Evolutionary conservation across 2,113 vertebrate species (phyloP), one percentile per base, ranked within the genome.

Genomic region (Steatornis caripensis): DNA sequence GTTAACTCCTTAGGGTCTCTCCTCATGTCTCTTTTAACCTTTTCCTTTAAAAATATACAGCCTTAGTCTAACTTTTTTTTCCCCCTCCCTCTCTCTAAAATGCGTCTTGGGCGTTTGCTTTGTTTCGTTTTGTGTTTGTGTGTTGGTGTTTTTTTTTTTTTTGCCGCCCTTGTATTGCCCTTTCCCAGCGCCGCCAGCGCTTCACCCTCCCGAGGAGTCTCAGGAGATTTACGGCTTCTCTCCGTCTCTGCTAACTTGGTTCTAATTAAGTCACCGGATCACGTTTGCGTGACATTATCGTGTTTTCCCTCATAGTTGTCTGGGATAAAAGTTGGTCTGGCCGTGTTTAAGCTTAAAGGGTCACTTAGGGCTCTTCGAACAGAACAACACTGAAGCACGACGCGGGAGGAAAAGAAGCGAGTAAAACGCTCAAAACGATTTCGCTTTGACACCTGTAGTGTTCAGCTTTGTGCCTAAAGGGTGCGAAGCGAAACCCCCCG

Each of bases 201-300:
- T 89, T 90, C 37, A 1, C 7, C 6, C 46, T 37, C n/a, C 66
- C 10, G 7, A 34, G 60, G 61, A 72, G 53, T 58, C 39, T 29
- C n/a, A 11, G 41, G 70, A 76, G 82, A 86, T 70, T 79, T 43
- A 66, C 60, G 57, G 60, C 64, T 81, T 79, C 17, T 3, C 79
- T 72, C 81, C 7, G 24, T 53, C 68, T 55, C 61, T 41, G 39
- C 36, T 71, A 43, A 78, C 76, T 94, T n/a, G 64, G 54, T 66
- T 81, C 92, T 84, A 36, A 96, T 95, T 71, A 89, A 94, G 72
- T 87, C 72, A 34, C 90, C 36, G 83, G 66, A 29, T 84, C 90
- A 84, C 36, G 20, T 92, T 87, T 87, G 72, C 11, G 6, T 92
- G 92, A 89, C 80, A 79, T 76, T 87, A 57, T 39, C 3, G 5